Evolutionary conservation across 2,888 invertebrate genomes (phyloP).

Genomic region (Latheticus oryzae): DNA sequence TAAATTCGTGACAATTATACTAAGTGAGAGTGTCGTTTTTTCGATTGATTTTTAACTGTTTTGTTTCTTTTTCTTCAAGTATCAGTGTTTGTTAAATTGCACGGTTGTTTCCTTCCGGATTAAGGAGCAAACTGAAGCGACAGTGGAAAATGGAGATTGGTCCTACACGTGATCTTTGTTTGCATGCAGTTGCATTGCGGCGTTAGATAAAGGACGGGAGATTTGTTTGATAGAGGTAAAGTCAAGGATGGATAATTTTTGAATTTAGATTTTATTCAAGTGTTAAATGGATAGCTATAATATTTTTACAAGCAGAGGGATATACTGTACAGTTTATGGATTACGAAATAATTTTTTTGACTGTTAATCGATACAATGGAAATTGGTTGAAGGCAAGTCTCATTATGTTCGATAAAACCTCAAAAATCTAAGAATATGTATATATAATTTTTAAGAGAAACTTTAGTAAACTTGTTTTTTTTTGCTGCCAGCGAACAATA

Average conservation of each 20-base stretch:
- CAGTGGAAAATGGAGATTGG: slow-evolving; percentile 21
- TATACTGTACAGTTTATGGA: no score
- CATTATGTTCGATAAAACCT: no score
- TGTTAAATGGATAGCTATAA: neutral
- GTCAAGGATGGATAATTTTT: slow-evolving; percentile 25
- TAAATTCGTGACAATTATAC: neutral
- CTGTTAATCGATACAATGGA: no score
- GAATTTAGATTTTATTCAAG: slow-evolving; percentile 20
- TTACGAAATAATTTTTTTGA: no score
- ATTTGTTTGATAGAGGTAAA: slow-evolving; percentile 22
- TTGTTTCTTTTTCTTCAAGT: neutral
- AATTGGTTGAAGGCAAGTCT: no score
- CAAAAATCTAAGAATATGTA: no score
- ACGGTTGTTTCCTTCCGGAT: slow-evolving; percentile 13
- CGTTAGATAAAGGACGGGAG: slow-evolving; percentile 1
- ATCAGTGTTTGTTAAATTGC: neutral
- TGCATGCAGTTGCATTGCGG: slow-evolving; percentile 24
- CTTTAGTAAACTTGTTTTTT: no score
- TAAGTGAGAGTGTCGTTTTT: no score
- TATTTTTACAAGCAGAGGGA: no score
- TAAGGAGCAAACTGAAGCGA: slow-evolving; percentile 25
- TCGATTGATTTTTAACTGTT: no score
- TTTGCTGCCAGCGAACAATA: no score
- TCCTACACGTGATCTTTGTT: slow-evolving; percentile 22
- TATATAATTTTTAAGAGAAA: no score